Evolutionary conservation across 2,797 vertebrate genomes (phyloP), one percentile per base, ranked within the genome.

Genomic region (Cuculus canorus): DNA sequence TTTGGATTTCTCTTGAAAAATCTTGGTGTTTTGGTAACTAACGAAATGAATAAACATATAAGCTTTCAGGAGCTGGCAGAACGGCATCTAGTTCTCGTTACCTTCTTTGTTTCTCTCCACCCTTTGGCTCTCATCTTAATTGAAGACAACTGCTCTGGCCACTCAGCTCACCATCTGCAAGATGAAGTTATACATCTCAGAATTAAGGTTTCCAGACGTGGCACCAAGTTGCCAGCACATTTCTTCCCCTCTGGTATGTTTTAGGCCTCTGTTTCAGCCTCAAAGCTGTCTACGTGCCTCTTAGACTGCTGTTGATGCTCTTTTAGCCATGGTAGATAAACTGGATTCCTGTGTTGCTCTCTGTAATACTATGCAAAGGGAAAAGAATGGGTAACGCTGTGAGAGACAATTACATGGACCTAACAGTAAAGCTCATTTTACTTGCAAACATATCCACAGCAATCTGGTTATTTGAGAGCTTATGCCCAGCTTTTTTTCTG

Each of bases 101-200:
- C 54, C 57, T 39, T 95, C 90, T 94, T 73, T 84, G 69, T 93
- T 91, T 95, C 84, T 75, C 65, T 91, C 76, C 35, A 10, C 65
- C 19, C 82, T 90, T 91, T 94, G 91, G 82, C 92, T 92, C 64
- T 90, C 22, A 9, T 32, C 30, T 8, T 96, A 97, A 96, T 95
- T 97, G 96, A 96, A 95, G 88, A 96, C 93, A 97, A 97, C 95
- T 96, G 95, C 90, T 95, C 64, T 96, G 96, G 87, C 81, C 52
- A 61, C 39, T 94, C 83, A 64, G 37, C 75, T 93, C 63, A 71
- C 69, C 85, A 82, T 92, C 69, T 95, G 87, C 50, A 86, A 91
- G 88, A 96, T 90, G 83, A 96, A 96, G 73, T 95, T 92, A 64
- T 61, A 87, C 63, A 45, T 95, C 70, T 53, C 25, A 43, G 72